Base-by-base conservation (phyloP, 2,113 vertebrate species). In the Mirounga angustirostris region DNA sequence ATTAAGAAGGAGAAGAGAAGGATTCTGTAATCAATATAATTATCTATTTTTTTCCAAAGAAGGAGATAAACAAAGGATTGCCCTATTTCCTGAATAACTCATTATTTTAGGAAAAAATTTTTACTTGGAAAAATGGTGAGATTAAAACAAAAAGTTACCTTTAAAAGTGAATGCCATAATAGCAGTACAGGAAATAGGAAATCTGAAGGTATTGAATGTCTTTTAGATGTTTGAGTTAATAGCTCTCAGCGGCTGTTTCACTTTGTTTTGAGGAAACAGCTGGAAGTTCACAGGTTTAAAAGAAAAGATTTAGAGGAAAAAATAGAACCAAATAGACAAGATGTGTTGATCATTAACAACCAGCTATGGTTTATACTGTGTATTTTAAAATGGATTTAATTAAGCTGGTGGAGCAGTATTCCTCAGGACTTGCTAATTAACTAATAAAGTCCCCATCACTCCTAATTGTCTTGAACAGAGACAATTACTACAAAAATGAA, bases 321-420 rank as follows among this genome's bases (percentile, higher is more conserved):
- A 92, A 58, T 63, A 40, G 43, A 94, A 94, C 3, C 11, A 82
- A 83, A 56, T 43, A 88, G 89, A 84, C 21, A 90, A 50, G 16
- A 91, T 71, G 6, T 76, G 16, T 86, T 94, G 61, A 65, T 96
- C 81, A 89, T 87, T 97, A 87, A 63, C 46, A 92, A 19, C 28
- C 33, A 63, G 21, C n/a, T 84, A 89, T 58, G 76, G 81, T 80
- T 96, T 97, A 78, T 84, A 58, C 33, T 89, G 19, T 81, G n/a
- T 91, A 81, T 96, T 98, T 97, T 94, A n/a, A 94, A 87, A 82
- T 74, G n/a, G 5, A 56, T 97, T 97, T 96, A 97, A 97, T 95
- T 96, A 95, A 78, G 14, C 67, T 94, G 52, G 59, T 94, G 36
- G 58, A 93, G 3, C 24, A 36, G 7, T 91, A 30, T 91, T 98